Evolutionary conservation across 2,888 invertebrate genomes (phyloP), one percentile per base, ranked within the genome.

Genomic region (Alentia gelatinosa): DNA sequence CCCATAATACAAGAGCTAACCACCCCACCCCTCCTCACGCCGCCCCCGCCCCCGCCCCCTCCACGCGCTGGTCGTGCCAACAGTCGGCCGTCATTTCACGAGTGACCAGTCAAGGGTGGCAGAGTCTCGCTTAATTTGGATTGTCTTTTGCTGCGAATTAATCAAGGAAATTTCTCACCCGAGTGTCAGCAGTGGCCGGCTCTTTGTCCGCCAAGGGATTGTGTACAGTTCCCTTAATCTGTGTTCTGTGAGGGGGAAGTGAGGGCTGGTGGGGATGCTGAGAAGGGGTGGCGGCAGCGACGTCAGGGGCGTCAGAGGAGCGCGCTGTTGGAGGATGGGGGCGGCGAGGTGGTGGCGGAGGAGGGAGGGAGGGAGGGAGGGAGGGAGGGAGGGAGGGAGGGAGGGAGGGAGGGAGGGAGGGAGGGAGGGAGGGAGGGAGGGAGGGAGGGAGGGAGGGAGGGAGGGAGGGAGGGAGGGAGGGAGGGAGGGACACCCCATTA

Each of bases 131-230:
- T 86, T 86, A 86, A 86, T 86, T 47, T 86, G 86, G 40, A 83
- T 83, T 83, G 83, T 83, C 83, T 83, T 83, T 83, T 83, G n/a
- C 83, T 83, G 83, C 30, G 83, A 35, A 83, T 83, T 83, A 83
- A 83, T 83, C 83, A 83, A 30, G 40, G 83, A 23, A 23, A 83
- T 83, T 83, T 83, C 83, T 83, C 37, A 7, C 26, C 83, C 83
- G 39, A 83, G 83, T 83, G 83, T 83, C 37, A 83, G 83, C 83
- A n/a, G 23, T 40, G 26, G 83, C 7, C 40, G 35, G 26, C 40
- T 15, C 23, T n/a, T 83, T 37, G 83, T 37, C 39, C 83, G 26
- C n/a, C 37, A 9, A n/a, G n/a, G 40, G 30, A 86, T 42, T 86
- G 86, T 86, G 86, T 86, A 86, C 86, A 86, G 42, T 30, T 42